These are phyloP conservation scores for Lepidochitona cinerea DNA, from an alignment of 2,888 invertebrate species.

Conservation along the genomic window DNA sequence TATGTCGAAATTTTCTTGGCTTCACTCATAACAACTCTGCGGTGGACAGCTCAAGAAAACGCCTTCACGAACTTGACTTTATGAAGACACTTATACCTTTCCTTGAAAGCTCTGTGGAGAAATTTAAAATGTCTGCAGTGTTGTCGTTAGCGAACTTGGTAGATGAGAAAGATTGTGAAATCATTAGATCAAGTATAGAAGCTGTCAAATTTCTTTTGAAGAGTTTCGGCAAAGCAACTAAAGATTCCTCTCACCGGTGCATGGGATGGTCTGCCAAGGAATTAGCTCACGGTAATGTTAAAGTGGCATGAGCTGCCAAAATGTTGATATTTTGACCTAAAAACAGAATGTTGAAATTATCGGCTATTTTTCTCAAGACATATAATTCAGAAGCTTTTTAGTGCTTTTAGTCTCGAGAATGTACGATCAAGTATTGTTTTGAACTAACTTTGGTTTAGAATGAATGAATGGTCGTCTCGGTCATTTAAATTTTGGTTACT, in stretches of 20 bases:
- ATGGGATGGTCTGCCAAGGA: conserved; percentile 36
- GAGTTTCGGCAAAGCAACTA: conserved; percentile 21
- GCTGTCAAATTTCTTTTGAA: conserved; percentile 31
- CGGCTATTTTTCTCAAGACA: no score
- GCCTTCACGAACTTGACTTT: conserved; percentile 22
- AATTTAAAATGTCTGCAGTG: conserved; percentile 28
- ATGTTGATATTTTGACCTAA: no score
- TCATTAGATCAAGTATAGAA: conserved; percentile 29
- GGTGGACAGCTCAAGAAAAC: conserved; percentile 4
- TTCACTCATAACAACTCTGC: conserved; percentile 30
- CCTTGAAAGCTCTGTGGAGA: conserved; percentile 29
- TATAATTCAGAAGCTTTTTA: no score
- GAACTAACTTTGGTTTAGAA: no score
- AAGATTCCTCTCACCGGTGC: conserved; percentile 7
- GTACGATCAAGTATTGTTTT: no score
- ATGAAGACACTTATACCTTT: conserved; percentile 30
- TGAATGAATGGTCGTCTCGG: no score
- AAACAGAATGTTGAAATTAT: no score
- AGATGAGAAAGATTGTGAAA: conserved; percentile 41
- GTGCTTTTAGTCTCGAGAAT: no score
- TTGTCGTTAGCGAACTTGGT: conserved; percentile 42
- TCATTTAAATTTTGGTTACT: no score
- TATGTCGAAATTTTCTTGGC: conserved; percentile 7
- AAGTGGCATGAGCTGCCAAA: no score
- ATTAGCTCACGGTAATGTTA: conserved; percentile 34